Conservation (phyloP, 2,113 vertebrate species). For the Blennius ocellaris region DNA sequence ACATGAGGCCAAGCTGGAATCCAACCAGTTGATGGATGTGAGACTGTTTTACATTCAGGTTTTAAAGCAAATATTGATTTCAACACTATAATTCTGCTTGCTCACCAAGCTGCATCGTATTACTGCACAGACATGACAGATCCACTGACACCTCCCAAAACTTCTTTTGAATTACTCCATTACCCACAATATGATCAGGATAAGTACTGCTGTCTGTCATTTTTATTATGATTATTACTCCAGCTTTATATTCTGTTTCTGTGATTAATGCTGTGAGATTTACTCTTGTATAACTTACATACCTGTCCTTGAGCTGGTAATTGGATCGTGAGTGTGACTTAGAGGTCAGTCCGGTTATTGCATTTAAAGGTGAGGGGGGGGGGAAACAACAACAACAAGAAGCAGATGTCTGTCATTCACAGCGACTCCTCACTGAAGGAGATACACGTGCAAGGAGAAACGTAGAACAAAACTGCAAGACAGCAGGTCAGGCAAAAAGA, state of each 20-base stretch:
- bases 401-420: constrained; percentile 36
- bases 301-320: constrained; percentile 79
- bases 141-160: too few relatives aligned
- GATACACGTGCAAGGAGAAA: constrained; percentile 16
- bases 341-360: constrained; percentile 76
- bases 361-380: constrained; percentile 32
- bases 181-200: not conserved
- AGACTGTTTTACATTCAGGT: too few relatives aligned
- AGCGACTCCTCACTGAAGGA: constrained; percentile 6
- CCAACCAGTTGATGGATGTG: too few relatives aligned
- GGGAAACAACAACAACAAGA: not conserved
- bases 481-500: constrained; percentile 38
- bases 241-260: constrained; percentile 7
- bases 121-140: too few relatives aligned
- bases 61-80: too few relatives aligned
- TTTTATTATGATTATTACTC: not conserved
- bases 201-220: too few relatives aligned
- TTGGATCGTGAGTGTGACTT: constrained; percentile 67
- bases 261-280: constrained; percentile 59
- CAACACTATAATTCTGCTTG: too few relatives aligned
- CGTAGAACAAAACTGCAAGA: constrained; percentile 32
- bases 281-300: constrained; percentile 68
- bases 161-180: constrained; percentile 1
- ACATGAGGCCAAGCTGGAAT: not conserved
- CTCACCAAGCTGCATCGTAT: too few relatives aligned